phyloP scores from a whole-genome alignment of 2,113 vertebrate species.

The Cyanoderma ruficeps region DNA sequence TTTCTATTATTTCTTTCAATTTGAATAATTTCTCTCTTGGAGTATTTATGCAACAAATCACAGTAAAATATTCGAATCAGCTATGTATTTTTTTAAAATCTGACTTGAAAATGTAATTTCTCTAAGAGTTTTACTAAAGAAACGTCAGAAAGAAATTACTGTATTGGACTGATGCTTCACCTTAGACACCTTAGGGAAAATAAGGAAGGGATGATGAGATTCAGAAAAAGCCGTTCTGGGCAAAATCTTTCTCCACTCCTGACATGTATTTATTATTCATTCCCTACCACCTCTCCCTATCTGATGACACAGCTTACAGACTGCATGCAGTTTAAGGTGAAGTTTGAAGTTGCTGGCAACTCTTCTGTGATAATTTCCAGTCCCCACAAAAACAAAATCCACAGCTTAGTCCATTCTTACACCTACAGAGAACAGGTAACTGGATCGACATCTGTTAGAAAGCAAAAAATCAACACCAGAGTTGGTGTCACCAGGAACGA shows the following conservation, averaged over 20 bases:
- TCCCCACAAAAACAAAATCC: background rate
- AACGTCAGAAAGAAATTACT: background rate
- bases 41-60: background rate
- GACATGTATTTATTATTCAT: background rate
- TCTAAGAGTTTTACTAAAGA: background rate
- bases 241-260: background rate
- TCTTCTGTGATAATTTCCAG: background rate
- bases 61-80: background rate
- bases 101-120: background rate
- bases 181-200: background rate
- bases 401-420: background rate
- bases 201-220: fast-evolving
- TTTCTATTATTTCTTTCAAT: background rate
- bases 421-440: background rate
- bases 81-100: background rate
- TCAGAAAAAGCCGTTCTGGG: background rate
- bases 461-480: background rate
- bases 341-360: background rate
- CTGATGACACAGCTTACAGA: background rate
- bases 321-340: background rate
- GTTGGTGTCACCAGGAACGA: background rate
- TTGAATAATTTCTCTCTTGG: background rate
- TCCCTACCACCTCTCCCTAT: background rate
- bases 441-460: background rate
- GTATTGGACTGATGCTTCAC: background rate